Conservation (phyloP, 2,113 vertebrate species). For the Halichoeres trimaculatus region DNA sequence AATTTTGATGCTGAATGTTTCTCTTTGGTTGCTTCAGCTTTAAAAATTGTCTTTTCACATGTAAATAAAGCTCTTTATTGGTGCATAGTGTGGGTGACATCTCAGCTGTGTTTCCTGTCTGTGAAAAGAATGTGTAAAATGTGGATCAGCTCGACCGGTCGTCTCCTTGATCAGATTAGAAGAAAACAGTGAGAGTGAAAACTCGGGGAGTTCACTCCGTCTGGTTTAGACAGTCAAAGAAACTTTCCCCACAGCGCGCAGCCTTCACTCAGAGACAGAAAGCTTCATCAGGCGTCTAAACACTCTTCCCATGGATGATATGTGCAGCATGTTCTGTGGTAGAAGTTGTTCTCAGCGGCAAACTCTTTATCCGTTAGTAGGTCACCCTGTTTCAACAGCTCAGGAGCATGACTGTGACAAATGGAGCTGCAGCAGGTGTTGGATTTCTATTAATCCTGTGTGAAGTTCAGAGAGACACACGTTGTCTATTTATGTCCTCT, state of each 20-base stretch:
- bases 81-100: background rate
- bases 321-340: background rate
- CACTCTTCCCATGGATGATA: background rate
- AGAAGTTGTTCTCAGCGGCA: background rate
- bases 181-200: background rate
- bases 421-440: conserved; percentile 57
- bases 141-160: conserved; percentile 39
- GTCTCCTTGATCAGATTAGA: background rate
- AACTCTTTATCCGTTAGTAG: background rate
- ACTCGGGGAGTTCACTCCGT: background rate
- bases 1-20: no score
- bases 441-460: conserved; percentile 33
- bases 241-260: background rate
- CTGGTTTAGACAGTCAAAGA: no score
- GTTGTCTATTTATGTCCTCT: conserved; percentile 58
- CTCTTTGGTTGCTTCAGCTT: no score
- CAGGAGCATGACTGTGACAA: conserved; percentile 16
- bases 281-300: background rate
- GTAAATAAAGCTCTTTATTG: background rate
- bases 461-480: conserved; percentile 34
- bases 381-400: conserved; percentile 18
- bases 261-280: background rate
- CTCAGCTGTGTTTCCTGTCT: background rate
- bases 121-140: conserved; percentile 66
- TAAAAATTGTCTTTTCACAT: no score